phyloP scores from a whole-genome alignment of 1,140 invertebrate species.

The Paraescarpia echinospica region DNA sequence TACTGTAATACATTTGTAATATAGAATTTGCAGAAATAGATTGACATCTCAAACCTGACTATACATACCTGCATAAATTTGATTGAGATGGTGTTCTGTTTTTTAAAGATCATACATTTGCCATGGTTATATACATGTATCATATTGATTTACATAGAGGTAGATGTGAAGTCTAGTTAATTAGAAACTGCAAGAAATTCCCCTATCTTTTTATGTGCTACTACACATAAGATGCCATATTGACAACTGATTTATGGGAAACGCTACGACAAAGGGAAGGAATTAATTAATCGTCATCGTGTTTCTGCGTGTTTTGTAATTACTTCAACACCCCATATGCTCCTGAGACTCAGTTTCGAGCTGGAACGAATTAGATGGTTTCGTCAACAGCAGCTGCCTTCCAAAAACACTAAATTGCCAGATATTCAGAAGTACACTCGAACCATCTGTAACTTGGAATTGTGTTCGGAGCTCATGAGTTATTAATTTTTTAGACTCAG shows the following conservation, averaged over 20 bases:
- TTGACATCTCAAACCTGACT: background rate
- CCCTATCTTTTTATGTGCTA: background rate
- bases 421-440: background rate
- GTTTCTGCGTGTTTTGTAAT: constrained; percentile 5
- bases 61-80: background rate
- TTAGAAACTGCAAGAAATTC: background rate
- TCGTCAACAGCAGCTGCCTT: background rate
- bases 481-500: background rate
- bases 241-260: background rate
- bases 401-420: background rate
- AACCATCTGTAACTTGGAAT: background rate
- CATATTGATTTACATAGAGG: background rate
- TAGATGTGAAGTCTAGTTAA: background rate
- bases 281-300: background rate
- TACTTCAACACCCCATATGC: background rate
- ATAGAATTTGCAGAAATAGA: background rate
- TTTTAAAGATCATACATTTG: background rate
- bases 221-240: background rate
- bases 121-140: background rate
- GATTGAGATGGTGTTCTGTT: background rate
- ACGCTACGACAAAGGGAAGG: background rate
- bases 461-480: background rate
- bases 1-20: background rate
- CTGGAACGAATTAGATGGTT: background rate
- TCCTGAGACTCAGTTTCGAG: background rate